Evolutionary conservation across 53 echinoderm and acorn worm genomes (phyloP), one percentile per base, ranked within the genome.

Genomic region (Holothuria leucospilota): DNA sequence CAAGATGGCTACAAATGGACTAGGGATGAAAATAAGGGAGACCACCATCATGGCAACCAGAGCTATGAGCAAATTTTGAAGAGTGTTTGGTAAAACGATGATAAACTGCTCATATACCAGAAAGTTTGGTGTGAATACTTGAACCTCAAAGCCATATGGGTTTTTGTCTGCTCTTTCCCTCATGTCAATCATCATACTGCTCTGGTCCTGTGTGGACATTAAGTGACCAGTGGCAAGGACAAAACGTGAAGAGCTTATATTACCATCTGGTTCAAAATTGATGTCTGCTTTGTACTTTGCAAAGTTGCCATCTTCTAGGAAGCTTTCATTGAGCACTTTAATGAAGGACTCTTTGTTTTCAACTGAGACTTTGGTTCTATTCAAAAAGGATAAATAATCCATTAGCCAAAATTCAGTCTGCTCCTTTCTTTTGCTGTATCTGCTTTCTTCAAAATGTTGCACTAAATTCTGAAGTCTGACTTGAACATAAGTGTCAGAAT

Each of bases 31-130:
- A 0, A 95, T 18, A 13, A 97, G 82, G 7, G 97, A 72, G 8
- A 97, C 85, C 6, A 95, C 20, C 51, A 95, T 90, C 97, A 97
- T 97, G 69, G 87, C 81, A 13, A 85, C 87, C 21, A 90, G 65
- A 10, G 93, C 97, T 24, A 97, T 93, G 42, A 71, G 14, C 21
- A 93, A 56, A 42, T 91, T 93, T 84, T 91, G 93, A 12, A 95
- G 69, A 3, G 97, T 97, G 46, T 90, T 78, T 0, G 94, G 93
- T 14, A 93, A 28, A 2, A 97, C 88, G 6, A 90, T 87, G 10
- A 91, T 59, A 59, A 80, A 95, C 67, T 97, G 97, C 51, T 97
- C 97, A 20, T 25, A 81, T 2, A 77, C 24, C n/a, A 77, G n/a
- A 70, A 70, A 70, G 14, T 53, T 69, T 38, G 96, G 91, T 4